phyloP scores from a whole-genome alignment of 2,113 vertebrate species.

The Platanista minor region DNA sequence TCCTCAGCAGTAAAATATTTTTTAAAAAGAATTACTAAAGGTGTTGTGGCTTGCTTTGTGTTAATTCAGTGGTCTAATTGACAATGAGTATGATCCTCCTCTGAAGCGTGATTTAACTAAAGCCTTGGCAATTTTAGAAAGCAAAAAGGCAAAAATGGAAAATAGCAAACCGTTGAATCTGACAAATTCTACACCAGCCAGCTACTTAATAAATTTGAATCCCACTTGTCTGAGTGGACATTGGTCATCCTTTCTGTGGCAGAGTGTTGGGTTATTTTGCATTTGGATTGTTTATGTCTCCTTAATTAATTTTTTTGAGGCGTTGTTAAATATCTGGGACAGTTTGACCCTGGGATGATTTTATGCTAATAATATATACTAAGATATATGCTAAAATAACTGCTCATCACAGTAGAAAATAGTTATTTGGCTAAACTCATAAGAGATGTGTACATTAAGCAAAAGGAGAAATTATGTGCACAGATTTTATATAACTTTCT shows the following conservation, averaged over 20 bases:
- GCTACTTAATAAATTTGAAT: slow-evolving; percentile 60
- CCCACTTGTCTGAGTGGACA: slow-evolving; percentile 33
- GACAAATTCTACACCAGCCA: slow-evolving; percentile 46
- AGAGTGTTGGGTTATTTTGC: slow-evolving; percentile 69
- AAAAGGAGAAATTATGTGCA: not conserved
- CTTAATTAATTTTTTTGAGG: slow-evolving; percentile 67
- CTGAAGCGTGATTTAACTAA: not conserved
- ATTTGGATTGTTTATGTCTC: slow-evolving; percentile 70
- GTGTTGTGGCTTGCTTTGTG: not conserved
- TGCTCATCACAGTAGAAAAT: slow-evolving; percentile 56
- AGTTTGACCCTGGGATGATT: slow-evolving; percentile 53
- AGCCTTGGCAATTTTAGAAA: slow-evolving; percentile 8
- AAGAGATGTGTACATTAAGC: slow-evolving; percentile 25
- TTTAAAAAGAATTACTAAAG: not conserved
- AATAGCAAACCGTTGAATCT: not conserved
- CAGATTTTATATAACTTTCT: not conserved
- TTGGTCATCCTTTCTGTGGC: slow-evolving; percentile 5
- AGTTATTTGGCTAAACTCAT: slow-evolving; percentile 51
- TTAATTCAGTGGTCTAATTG: not conserved
- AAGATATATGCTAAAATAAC: slow-evolving; percentile 38
- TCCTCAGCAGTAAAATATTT: not conserved
- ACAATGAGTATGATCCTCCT: not conserved
- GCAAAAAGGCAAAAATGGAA: slow-evolving; percentile 25
- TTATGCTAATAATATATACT: not conserved
- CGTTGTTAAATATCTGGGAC: slow-evolving; percentile 72